These are phyloP conservation scores for Callionymus lyra DNA, from an alignment of 2,113 vertebrate genomes.

Conservation along the genomic window DNA sequence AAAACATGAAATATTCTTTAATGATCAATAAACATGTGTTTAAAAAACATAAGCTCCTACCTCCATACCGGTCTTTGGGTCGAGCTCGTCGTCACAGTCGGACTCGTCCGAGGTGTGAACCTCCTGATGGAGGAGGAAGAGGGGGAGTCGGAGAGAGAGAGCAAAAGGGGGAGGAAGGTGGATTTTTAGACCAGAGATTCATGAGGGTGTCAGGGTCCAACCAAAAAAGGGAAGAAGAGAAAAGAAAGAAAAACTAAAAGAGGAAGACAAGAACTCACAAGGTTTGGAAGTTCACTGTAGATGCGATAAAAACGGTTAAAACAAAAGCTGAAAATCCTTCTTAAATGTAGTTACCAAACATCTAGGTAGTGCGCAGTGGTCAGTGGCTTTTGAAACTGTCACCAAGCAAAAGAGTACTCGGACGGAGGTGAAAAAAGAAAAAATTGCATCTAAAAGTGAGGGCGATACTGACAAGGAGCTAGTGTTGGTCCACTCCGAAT, in stretches of 20 bases:
- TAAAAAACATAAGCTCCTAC: conserved; percentile 72
- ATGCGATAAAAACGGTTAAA: too few relatives aligned
- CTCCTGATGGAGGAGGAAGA: conserved; percentile 65
- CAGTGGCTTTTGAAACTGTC: too few relatives aligned
- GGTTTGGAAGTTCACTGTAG: neutral
- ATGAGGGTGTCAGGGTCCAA: neutral
- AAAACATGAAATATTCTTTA: too few relatives aligned
- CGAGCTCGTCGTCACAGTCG: conserved; percentile 95
- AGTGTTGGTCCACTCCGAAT: conserved; percentile 2
- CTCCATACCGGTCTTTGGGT: conserved; percentile 97
- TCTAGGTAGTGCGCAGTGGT: too few relatives aligned
- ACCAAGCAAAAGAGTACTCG: too few relatives aligned
- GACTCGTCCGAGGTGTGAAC: conserved; percentile 95
- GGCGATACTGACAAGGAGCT: neutral
- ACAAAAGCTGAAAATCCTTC: too few relatives aligned
- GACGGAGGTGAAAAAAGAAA: neutral
- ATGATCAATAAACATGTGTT: too few relatives aligned
- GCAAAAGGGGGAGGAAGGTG: neutral
- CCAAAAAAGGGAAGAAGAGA: neutral
- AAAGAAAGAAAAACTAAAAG: neutral
- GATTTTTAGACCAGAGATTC: neutral
- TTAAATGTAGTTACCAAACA: too few relatives aligned
- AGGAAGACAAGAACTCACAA: neutral
- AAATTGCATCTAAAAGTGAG: neutral
- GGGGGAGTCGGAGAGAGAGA: neutral